phyloP scores from a whole-genome alignment of 2,888 invertebrate genomes.

The Andricus quercusramuli region DNA sequence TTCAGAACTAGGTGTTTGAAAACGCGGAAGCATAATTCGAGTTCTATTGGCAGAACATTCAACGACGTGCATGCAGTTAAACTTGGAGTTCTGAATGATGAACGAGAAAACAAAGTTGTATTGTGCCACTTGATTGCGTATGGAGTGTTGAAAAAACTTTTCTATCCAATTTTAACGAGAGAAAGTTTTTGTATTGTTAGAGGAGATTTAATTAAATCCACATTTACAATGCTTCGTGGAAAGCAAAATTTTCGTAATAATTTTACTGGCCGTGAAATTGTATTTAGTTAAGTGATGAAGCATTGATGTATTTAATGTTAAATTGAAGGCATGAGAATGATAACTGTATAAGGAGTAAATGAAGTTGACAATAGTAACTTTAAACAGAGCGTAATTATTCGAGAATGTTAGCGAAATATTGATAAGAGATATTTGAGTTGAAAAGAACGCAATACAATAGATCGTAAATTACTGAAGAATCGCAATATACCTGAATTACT shows the following conservation, averaged over 20 bases:
- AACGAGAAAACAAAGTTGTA: conserved; percentile 22
- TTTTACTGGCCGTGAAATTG: background rate
- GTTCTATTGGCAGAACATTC: conserved; percentile 33
- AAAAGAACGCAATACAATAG: background rate
- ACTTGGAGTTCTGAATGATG: conserved; percentile 8
- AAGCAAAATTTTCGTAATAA: background rate
- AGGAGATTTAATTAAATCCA: background rate
- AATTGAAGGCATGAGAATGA: too few species aligned
- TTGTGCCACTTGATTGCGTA: background rate
- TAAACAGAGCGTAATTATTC: background rate
- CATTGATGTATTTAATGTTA: background rate
- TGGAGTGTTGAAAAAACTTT: background rate
- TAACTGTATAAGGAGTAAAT: too few species aligned
- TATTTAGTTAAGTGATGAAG: background rate
- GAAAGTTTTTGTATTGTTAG: background rate
- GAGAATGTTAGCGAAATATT: background rate
- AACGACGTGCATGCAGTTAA: conserved; percentile 23
- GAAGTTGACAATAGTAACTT: background rate
- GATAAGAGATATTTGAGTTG: background rate
- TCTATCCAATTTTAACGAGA: background rate
- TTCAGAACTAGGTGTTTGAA: conserved; percentile 15
- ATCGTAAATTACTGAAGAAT: conserved; percentile 27
- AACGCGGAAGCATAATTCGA: conserved; percentile 19
- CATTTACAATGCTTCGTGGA: background rate
- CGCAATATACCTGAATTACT: conserved; percentile 22